Conservation (phyloP, 2,113 vertebrate species). For the Pavo muticus region DNA sequence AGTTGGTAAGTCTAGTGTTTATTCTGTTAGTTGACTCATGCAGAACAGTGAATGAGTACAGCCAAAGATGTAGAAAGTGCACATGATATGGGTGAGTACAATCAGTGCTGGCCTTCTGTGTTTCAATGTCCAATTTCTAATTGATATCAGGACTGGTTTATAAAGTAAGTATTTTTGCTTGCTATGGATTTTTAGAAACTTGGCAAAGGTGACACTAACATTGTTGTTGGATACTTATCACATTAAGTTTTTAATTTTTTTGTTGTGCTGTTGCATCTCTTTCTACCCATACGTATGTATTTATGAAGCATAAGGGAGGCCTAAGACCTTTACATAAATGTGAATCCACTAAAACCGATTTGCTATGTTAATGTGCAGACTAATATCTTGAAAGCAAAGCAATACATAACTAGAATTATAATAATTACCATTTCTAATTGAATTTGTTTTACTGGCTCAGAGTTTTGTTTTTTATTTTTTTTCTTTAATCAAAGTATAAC, state of each 20-base stretch:
- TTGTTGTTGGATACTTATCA: not conserved
- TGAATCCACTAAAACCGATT: not conserved
- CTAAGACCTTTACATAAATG: not conserved
- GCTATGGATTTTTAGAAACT: not conserved
- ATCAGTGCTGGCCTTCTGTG: not conserved
- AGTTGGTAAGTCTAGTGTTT: not conserved
- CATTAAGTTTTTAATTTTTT: not conserved
- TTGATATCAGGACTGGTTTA: not conserved
- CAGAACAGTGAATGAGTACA: not conserved
- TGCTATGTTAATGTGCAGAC: not conserved
- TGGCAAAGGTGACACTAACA: not conserved
- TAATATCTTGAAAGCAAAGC: not conserved
- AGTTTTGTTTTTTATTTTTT: not conserved
- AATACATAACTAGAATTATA: not conserved
- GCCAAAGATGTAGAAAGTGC: not conserved
- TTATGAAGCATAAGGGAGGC: not conserved
- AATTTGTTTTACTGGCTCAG: not conserved
- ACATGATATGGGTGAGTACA: not conserved
- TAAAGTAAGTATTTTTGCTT: not conserved
- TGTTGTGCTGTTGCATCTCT: not conserved
- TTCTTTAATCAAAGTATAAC: not conserved
- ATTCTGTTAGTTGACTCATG: not conserved
- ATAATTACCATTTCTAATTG: not conserved
- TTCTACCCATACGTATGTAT: not conserved
- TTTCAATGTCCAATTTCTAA: not conserved